Evolutionary conservation across 2,888 invertebrate genomes (phyloP).

Genomic region (Nymphalis urticae): DNA sequence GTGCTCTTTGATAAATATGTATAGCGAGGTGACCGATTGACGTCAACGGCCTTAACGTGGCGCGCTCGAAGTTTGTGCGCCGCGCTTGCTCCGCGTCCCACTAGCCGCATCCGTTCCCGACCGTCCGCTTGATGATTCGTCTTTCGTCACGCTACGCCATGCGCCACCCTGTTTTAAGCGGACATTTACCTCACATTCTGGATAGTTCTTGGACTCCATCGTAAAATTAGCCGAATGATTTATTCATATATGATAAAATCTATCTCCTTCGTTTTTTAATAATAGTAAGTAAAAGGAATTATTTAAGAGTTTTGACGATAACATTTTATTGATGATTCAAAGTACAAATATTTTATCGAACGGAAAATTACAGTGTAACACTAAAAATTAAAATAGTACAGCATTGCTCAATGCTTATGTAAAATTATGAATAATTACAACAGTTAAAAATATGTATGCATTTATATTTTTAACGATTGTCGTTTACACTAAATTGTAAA

Average conservation of each 20-base stretch:
- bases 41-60: slow-evolving; percentile 44
- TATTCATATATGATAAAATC: slow-evolving; percentile 42
- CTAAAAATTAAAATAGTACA: background rate
- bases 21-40: slow-evolving; percentile 45
- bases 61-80: slow-evolving; percentile 8
- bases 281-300: slow-evolving; percentile 11
- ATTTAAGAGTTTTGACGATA: slow-evolving; percentile 8
- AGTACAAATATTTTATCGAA: no score
- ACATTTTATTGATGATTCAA: background rate
- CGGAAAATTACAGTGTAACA: background rate
- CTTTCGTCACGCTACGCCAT: slow-evolving; percentile 10
- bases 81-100: slow-evolving; percentile 3
- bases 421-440: no score
- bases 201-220: slow-evolving; percentile 40
- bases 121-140: slow-evolving; percentile 6
- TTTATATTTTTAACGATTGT: no score
- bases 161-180: slow-evolving; percentile 39
- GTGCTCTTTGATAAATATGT: slow-evolving; percentile 46
- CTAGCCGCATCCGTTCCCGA: slow-evolving; percentile 5
- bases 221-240: slow-evolving; percentile 41
- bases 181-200: slow-evolving; percentile 47
- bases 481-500: no score
- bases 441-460: no score
- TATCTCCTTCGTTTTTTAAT: slow-evolving; percentile 13
- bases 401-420: no score